Conservation (phyloP, 2,888 invertebrate genomes). For the Dryomyza anilis region DNA sequence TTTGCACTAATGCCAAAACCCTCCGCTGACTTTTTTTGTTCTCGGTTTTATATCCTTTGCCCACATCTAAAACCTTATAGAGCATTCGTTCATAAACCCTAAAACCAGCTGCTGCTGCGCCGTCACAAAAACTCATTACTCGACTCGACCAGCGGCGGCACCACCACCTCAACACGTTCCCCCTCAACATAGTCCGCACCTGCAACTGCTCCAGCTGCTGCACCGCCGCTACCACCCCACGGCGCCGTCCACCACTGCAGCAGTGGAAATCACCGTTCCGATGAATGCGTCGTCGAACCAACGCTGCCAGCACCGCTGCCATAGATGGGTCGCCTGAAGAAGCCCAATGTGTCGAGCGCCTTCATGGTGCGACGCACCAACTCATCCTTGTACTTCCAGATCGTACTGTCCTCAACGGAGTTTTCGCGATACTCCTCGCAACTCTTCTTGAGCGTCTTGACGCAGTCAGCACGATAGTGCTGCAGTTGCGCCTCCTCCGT, state of each 20-base stretch:
- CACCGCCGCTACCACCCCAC: constrained; percentile 3
- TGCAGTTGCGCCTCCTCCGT: constrained; percentile 85
- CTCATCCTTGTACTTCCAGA: constrained; percentile 85
- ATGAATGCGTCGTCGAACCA: constrained; percentile 53
- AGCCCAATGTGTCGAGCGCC: constrained; percentile 75
- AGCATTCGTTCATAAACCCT: too few relatives aligned
- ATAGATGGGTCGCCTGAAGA: constrained; percentile 58
- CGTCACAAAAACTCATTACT: constrained; percentile 15
- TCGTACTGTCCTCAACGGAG: constrained; percentile 81
- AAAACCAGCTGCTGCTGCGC: neutral
- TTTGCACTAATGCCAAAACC: neutral
- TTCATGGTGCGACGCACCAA: constrained; percentile 73
- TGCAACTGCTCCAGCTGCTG: too few relatives aligned
- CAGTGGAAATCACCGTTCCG: constrained; percentile 58
- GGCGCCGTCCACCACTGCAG: constrained; percentile 8
- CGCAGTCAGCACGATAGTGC: constrained; percentile 93
- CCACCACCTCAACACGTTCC: too few relatives aligned
- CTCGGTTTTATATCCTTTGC: neutral
- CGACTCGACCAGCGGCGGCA: constrained; percentile 1
- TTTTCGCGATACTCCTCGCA: constrained; percentile 83
- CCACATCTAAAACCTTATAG: neutral
- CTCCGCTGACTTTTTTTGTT: too few relatives aligned
- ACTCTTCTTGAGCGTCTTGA: constrained; percentile 80
- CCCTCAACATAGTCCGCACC: constrained; percentile 1
- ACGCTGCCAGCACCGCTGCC: constrained; percentile 44